These are phyloP conservation scores for Poicephalus gulielmi DNA, from an alignment of 2,113 vertebrate species.

Conservation along the genomic window DNA sequence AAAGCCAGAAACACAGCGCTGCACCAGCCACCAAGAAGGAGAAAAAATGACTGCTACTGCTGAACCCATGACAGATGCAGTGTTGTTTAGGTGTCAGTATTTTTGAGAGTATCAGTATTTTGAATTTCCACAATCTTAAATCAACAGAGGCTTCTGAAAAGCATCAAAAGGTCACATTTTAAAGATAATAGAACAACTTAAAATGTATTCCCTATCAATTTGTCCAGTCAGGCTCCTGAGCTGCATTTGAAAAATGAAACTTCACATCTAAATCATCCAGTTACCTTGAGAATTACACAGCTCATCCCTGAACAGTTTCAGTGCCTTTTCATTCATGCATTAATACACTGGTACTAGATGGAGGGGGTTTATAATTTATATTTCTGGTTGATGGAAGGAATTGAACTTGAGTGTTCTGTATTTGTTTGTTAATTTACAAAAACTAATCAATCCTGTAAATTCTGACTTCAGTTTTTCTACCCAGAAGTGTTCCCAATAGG, in stretches of 20 bases:
- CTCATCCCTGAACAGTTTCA: not conserved
- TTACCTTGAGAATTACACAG: not conserved
- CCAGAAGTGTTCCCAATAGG: not conserved
- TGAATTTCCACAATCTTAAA: not conserved
- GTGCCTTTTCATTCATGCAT: not conserved
- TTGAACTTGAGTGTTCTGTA: not conserved
- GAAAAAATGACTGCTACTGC: too few species aligned
- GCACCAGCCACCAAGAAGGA: too few species aligned
- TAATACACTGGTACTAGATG: not conserved
- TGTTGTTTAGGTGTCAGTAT: not conserved
- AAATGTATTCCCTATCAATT: not conserved
- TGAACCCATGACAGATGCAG: too few species aligned
- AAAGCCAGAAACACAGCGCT: too few species aligned
- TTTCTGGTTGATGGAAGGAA: not conserved
- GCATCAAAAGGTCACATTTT: not conserved
- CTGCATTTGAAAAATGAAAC: not conserved
- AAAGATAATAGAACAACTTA: not conserved
- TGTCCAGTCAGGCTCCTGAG: not conserved
- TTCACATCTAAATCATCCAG: not conserved
- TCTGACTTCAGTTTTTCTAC: not conserved
- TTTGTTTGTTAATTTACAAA: not conserved
- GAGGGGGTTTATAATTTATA: not conserved
- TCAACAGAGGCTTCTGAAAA: not conserved
- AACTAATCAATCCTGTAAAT: not conserved
- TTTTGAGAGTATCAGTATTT: not conserved